Percentiles rank a stretch among this genome's conserved stretches.
Evolutionary conservation across 2,113 vertebrate genomes (phyloP).

Genomic region (Cyprinus carpio): DNA sequence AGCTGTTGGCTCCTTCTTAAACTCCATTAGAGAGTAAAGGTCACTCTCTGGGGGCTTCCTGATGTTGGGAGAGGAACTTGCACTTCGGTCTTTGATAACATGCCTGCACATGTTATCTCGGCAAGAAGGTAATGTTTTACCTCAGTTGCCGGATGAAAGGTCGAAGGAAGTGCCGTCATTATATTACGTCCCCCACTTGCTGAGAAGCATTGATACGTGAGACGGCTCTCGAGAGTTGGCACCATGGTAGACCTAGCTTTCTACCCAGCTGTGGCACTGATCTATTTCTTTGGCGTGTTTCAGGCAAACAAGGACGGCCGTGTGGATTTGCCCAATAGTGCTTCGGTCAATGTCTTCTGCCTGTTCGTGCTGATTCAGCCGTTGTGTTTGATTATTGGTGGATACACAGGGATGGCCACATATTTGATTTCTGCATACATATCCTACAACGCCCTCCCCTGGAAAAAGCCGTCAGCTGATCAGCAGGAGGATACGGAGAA

Average conservation of each 20-base stretch:
- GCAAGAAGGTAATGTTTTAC: slow-evolving; percentile 75
- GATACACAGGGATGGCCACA: slow-evolving; percentile 74
- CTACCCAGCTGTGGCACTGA: slow-evolving; percentile 76
- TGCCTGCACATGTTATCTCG: slow-evolving; percentile 33
- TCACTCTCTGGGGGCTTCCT: slow-evolving; percentile 28
- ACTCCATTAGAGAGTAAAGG: slow-evolving; percentile 49
- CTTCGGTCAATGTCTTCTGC: slow-evolving; percentile 79
- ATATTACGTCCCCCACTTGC: background rate
- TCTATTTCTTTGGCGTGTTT: slow-evolving; percentile 79
- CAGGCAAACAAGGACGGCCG: slow-evolving; percentile 65
- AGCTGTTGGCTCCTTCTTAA: slow-evolving; percentile 36
- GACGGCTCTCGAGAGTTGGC: background rate
- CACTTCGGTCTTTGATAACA: slow-evolving; percentile 47
- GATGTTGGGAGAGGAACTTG: slow-evolving; percentile 37
- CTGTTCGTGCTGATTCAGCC: slow-evolving; percentile 80
- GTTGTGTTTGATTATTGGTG: slow-evolving; percentile 73
- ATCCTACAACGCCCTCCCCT: slow-evolving; percentile 78
- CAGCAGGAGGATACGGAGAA: background rate
- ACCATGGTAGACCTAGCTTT: slow-evolving; percentile 74
- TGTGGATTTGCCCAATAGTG: slow-evolving; percentile 73
- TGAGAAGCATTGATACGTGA: background rate
- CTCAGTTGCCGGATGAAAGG: slow-evolving; percentile 67
- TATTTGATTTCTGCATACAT: slow-evolving; percentile 73
- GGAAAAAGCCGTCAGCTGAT: slow-evolving; percentile 53
- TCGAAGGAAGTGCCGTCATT: slow-evolving; percentile 43